phyloP scores from a whole-genome alignment of 64 coral and sea anemone species.

The Montipora foliosa region DNA sequence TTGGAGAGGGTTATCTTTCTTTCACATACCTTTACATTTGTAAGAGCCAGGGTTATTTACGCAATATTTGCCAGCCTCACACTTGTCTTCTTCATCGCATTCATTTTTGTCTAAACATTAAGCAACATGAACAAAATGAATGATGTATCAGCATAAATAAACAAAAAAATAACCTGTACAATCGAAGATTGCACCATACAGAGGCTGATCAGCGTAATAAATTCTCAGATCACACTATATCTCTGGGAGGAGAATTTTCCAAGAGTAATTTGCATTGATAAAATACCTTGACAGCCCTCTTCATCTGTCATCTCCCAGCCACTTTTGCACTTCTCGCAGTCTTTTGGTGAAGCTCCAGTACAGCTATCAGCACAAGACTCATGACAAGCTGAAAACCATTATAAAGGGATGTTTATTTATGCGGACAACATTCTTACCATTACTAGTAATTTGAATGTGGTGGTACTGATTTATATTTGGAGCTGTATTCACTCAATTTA shows the following conservation, averaged over 20 bases:
- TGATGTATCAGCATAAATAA: neutral
- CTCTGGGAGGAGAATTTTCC: no score
- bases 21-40: slow-evolving; percentile 62
- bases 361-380: slow-evolving; percentile 74
- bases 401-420: neutral
- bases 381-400: slow-evolving; percentile 39
- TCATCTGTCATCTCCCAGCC: slow-evolving; percentile 85
- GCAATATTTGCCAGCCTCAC: slow-evolving; percentile 65
- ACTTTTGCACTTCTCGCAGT: slow-evolving; percentile 76
- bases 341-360: slow-evolving; percentile 52
- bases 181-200: neutral
- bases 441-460: no score
- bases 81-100: slow-evolving; percentile 65
- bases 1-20: no score
- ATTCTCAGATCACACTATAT: no score
- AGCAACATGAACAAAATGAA: no score
- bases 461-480: no score
- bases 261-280: neutral
- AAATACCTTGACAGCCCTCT: slow-evolving; percentile 78
- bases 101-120: slow-evolving; percentile 66
- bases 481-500: no score
- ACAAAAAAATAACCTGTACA: no score
- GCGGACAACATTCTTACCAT: no score
- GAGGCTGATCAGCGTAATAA: no score
- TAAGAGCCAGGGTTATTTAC: slow-evolving; percentile 79